Evolutionary conservation across 1,140 invertebrate species (phyloP), one percentile per base, ranked within the genome.

Genomic region (Condylostylus longicornis): DNA sequence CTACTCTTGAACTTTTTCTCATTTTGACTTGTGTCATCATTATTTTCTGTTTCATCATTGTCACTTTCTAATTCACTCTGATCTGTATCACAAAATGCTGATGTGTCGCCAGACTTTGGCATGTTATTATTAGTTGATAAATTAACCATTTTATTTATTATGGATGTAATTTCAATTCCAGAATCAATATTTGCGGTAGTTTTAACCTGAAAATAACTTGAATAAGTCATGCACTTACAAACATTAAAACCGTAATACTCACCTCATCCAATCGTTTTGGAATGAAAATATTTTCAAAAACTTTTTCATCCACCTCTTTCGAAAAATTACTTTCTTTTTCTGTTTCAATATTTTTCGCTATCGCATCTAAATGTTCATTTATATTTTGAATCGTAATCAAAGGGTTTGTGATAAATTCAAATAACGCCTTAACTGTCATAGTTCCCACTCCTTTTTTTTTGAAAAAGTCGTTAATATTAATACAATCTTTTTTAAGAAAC

Each of bases 221-320:
- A 38, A 34, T 18, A 25, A 44, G 44, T 35, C 18, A 21, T 31
- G 15, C 21, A 25, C 37, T 38, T 31, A 17, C 18, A 33, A 40
- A 32, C 20, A 23, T 43, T 35, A 43, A 39, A 22, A 36, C 37
- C 7, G 7, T 25, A 25, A n/a, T 18, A 45, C 42, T 48, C 58
- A 88, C 87, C 67, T 98, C 82, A 47, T 77, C 79, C n/a, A 99
- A 67, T 43, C 81, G 80, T 61, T 94, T 81, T 15, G 95, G 94
- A 60, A 99, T 98, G 54, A 79, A 98, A 9, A 80, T 74, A 57
- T 89, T 77, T 54, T 94, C 91, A 61, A 98, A 98, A 20, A 96
- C 85, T 62, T 90, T 75, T 46, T 84, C 79, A 48, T 87, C 78
- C 42, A 86, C 69, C n/a, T n/a, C n/a, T n/a, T n/a, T n/a, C n/a